Base-by-base conservation (phyloP, 1,140 invertebrate genomes). In the Drepana arcuata region DNA sequence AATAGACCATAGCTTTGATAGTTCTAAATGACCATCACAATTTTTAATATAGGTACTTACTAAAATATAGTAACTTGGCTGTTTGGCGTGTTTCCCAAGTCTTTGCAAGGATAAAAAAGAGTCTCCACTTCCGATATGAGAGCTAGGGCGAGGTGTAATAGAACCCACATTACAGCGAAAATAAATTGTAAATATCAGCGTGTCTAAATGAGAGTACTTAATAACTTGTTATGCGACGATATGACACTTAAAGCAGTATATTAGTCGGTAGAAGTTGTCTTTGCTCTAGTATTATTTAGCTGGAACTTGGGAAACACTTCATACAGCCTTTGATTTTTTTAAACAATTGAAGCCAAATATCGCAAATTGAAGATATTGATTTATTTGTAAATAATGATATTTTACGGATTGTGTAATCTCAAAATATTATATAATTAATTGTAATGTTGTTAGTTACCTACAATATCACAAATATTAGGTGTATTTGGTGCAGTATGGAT, bases 271-370 rank as follows among this genome's bases (percentile, higher is more conserved):
- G n/a, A n/a, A n/a, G n/a, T n/a, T n/a, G n/a, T n/a, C n/a, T n/a
- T n/a, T n/a, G n/a, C n/a, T n/a, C n/a, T n/a, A n/a, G n/a, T n/a
- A n/a, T n/a, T n/a, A n/a, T n/a, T n/a, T n/a, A n/a, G n/a, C n/a
- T n/a, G 29, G 28, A 34, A 38, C 23, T 13, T 26, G 48, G 33
- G 48, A 48, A 52, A 60, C 60, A 64, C 51, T 61, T 46, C 43
- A 54, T 60, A 50, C 21, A 41, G 38, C 49, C 13, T 45, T 47
- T 29, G 41, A n/a, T n/a, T n/a, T n/a, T n/a, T n/a, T n/a, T n/a
- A n/a, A n/a, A n/a, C n/a, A 63, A 59, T 60, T 67, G 53, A 71
- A 75, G 62, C 74, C 71, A 79, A 79, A 79, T 72, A 75, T 74
- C 69, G 65, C 62, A 70, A 62, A 47, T 36, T 56, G 56, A 59